Evolutionary conservation across 1,140 invertebrate genomes (phyloP), one percentile per base, ranked within the genome.

Genomic region (Apis florea): DNA sequence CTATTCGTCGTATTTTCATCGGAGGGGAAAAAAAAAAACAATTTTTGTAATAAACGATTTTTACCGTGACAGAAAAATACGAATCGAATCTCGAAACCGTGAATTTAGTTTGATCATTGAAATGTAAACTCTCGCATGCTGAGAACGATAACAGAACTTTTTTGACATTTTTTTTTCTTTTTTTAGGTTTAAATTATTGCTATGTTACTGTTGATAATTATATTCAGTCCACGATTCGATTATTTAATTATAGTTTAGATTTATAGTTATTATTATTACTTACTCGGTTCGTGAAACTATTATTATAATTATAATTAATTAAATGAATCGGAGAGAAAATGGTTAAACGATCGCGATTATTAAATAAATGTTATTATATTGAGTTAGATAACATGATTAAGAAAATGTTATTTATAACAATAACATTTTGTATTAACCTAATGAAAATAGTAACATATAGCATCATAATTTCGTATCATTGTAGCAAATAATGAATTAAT

Each of bases 11-110:
- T 59, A 68, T 69, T 71, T 51, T 49, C 54, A 13, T 49, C 31
- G 54, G 24, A 12, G 24, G 2, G 2, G 56, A 66, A 82, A 85
- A 76, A 82, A 83, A 71, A 85, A 85, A 76, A 82, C 84, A 85
- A 85, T 85, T 75, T 82, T 47, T 31, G 54, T 54, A 66, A 66
- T 40, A 85, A 85, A 85, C 79, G 77, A 85, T 61, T 68, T 75
- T 85, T 84, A 51, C 59, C 49, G 49, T 74, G 24, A 49, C 56
- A 49, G 53, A n/a, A 26, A 79, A 64, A 82, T 70, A 73, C 56
- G 66, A 68, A 47, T 40, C 11, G 10, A 31, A 31, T 2, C 17
- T 1, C 31, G 9, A 26, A 19, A 15, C 31, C 10, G n/a, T 64
- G 63, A 17, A 6, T 64, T 21, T 3, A 0, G 4, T 47, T 40